Conservation (phyloP, 2,113 vertebrate genomes). For the Epinephelus lanceolatus region DNA sequence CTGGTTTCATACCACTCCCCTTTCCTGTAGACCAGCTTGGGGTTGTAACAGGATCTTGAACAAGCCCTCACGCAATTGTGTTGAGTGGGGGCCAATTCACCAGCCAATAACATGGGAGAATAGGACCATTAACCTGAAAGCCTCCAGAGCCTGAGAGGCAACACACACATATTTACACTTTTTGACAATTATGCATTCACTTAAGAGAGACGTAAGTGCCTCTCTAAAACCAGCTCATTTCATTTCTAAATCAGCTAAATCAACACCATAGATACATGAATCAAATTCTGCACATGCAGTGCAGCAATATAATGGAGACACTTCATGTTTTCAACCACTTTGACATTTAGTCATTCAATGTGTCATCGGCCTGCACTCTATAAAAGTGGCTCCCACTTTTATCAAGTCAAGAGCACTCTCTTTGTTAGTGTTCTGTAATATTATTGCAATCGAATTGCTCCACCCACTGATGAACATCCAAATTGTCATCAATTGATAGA, state of each 20-base stretch:
- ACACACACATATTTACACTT: neutral
- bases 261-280: neutral
- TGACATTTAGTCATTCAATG: conserved; percentile 25
- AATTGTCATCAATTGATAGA: neutral
- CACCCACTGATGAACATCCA: neutral
- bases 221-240: neutral
- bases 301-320: neutral
- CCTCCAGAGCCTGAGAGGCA: neutral
- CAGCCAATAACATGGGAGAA: too few species aligned
- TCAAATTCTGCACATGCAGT: neutral
- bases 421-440: neutral
- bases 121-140: neutral
- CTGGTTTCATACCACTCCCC: neutral
- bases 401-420: conserved; percentile 13
- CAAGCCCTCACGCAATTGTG: too few species aligned
- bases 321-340: conserved; percentile 17
- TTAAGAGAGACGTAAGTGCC: neutral
- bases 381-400: conserved; percentile 10
- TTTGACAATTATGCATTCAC: neutral
- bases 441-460: conserved; percentile 1
- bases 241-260: neutral
- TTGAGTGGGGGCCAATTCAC: too few species aligned
- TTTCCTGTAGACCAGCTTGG: neutral
- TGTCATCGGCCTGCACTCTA: neutral
- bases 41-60: neutral